Evolutionary conservation across 2,888 invertebrate species (phyloP).

Genomic region (Ophion ventricosus): DNA sequence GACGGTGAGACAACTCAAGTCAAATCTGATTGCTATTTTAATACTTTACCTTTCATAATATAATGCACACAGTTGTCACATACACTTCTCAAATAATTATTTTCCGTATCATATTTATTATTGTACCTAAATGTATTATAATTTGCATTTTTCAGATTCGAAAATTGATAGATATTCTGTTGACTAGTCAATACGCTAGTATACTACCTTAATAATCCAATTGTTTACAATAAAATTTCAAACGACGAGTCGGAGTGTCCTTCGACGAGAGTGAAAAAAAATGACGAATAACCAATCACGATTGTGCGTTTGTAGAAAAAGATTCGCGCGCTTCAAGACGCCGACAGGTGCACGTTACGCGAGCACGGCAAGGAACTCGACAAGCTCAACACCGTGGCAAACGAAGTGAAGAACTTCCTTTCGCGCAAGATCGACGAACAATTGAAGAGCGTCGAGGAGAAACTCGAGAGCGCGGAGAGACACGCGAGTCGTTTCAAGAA

Average conservation of each 20-base stretch:
- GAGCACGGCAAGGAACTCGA: slow-evolving; percentile 83
- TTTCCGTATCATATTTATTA: too few relatives aligned
- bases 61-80: too few relatives aligned
- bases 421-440: slow-evolving; percentile 85
- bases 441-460: slow-evolving; percentile 80
- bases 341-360: slow-evolving; percentile 83
- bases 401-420: slow-evolving; percentile 85
- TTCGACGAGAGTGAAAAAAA: neutral
- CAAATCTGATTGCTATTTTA: too few relatives aligned
- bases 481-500: slow-evolving; percentile 84
- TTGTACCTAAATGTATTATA: too few relatives aligned
- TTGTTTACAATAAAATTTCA: neutral
- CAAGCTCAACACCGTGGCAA: slow-evolving; percentile 85
- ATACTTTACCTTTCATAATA: too few relatives aligned
- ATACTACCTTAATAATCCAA: too few relatives aligned
- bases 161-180: too few relatives aligned
- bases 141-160: too few relatives aligned
- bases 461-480: slow-evolving; percentile 78
- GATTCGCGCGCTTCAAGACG: slow-evolving; percentile 80
- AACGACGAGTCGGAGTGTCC: neutral
- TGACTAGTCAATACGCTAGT: too few relatives aligned
- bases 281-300: neutral
- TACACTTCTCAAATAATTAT: too few relatives aligned
- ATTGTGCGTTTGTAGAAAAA: slow-evolving; percentile 73
- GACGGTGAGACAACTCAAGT: too few relatives aligned